Conservation (phyloP, 2,113 vertebrate genomes). For the Gulo gulo region DNA sequence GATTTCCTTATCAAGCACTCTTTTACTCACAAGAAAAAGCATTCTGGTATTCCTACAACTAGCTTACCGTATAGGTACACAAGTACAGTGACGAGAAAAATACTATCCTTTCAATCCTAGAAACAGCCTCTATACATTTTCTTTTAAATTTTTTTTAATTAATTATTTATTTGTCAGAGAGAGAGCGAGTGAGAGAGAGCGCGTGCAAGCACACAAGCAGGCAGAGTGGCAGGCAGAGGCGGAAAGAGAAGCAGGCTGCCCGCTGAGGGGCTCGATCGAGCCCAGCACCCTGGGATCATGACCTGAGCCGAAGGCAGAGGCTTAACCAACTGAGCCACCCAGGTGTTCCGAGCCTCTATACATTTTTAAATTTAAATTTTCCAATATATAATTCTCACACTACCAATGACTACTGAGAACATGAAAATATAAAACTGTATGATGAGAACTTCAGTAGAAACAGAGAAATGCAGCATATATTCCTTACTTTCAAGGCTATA, state of each 20-base stretch:
- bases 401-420: background rate
- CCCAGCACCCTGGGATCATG: too few species aligned
- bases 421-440: background rate
- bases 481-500: background rate
- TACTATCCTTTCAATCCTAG: background rate
- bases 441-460: background rate
- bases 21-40: background rate
- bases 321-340: too few species aligned
- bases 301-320: too few species aligned
- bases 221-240: too few species aligned
- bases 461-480: background rate
- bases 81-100: background rate
- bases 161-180: too few species aligned
- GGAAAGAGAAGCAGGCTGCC: too few species aligned
- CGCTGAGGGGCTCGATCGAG: too few species aligned
- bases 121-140: background rate
- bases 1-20: background rate
- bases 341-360: background rate
- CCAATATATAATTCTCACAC: background rate
- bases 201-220: rapidly evolving
- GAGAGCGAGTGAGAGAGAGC: too few species aligned
- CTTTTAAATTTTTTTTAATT: too few species aligned
- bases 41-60: background rate
- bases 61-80: background rate
- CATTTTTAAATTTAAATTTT: background rate